These are phyloP conservation scores for Ruditapes philippinarum DNA, from an alignment of 1,140 invertebrate genomes.

Conservation along the genomic window DNA sequence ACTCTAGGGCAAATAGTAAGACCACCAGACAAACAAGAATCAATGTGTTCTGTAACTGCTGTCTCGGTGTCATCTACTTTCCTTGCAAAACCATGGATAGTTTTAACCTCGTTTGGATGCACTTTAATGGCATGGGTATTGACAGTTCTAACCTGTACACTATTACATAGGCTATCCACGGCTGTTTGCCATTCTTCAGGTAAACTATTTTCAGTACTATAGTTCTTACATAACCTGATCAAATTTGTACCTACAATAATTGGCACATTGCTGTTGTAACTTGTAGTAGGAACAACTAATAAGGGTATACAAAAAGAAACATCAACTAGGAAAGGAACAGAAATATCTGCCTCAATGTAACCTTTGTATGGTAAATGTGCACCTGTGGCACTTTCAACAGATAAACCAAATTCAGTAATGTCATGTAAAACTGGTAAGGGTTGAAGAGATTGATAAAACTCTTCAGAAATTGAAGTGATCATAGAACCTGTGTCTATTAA, in stretches of 20 bases:
- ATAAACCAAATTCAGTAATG: background rate
- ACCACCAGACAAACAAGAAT: background rate
- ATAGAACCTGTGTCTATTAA: conserved; percentile 66
- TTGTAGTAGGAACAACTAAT: background rate
- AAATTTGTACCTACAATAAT: background rate
- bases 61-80: background rate
- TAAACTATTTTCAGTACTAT: background rate
- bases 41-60: background rate
- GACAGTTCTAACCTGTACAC: background rate
- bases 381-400: background rate
- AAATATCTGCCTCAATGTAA: background rate
- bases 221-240: background rate
- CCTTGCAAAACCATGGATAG: background rate
- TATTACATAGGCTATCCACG: background rate
- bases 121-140: background rate
- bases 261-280: background rate
- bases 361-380: background rate
- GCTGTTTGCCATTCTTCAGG: background rate
- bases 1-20: background rate
- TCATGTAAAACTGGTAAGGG: background rate
- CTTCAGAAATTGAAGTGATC: conserved; percentile 45
- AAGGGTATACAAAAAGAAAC: background rate
- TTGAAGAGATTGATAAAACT: conserved; percentile 18
- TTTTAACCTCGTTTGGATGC: background rate
- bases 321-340: background rate